Evolutionary conservation across 2,113 vertebrate species (phyloP), one percentile per base, ranked within the genome.

Genomic region (Taurulus bubalis): DNA sequence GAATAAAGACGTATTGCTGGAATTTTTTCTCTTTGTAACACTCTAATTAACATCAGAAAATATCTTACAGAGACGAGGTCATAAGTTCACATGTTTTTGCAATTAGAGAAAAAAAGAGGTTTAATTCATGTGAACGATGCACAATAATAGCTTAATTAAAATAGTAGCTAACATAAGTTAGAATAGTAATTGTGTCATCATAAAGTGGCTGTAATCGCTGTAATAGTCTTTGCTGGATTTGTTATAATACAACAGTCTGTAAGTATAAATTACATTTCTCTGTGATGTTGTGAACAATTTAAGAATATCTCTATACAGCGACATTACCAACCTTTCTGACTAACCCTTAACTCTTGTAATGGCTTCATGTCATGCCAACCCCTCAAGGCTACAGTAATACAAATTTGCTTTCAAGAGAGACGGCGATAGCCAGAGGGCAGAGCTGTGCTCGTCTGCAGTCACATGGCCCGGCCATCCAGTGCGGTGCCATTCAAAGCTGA

Each of bases 361-460:
- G 6, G 47, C 80, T 76, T 26, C 36, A 28, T 79, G 67, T 78
- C 42, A 80, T 74, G 47, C 51, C 11, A 34, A 62, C 36, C 55
- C 53, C 69, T 72, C n/a, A 63, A 84, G 69, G 32, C 47, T 8
- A 22, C 22, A 75, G 28, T n/a, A 51, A 15, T 55, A 66, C 53
- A 71, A 78, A 75, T 71, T 40, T 56, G 30, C 66, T 84, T 86
- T 86, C 20, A 83, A 74, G 53, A 75, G 45, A 83, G 67, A 82
- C 18, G 1, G 71, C 56, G 79, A 84, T 90, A 63, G 91, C 92
- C 90, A 10, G 67, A 89, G 89, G 92, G 88, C 82, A 89, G 51
- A 3, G 68, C 75, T 82, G 87, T 93, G 75, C 85, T 86, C 8
- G 80, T 85, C 71, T 76, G 59, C 53, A 70, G 89, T 92, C 91